phyloP scores from a whole-genome alignment of 2,888 invertebrate species.

The Germaria angustata region DNA sequence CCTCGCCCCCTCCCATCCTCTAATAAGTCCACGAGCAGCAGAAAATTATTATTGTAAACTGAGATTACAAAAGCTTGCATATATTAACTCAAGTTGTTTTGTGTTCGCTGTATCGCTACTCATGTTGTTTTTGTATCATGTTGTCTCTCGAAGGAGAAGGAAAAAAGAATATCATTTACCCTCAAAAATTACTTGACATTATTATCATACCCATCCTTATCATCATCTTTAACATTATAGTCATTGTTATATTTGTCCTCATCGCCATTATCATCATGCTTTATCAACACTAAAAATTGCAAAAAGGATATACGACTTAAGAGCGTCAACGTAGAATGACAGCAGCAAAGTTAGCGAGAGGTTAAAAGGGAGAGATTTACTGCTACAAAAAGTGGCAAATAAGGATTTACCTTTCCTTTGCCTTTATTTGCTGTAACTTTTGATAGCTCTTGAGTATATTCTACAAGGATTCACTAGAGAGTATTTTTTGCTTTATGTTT shows the following conservation, averaged over 20 bases:
- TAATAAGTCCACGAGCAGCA: constrained; percentile 12
- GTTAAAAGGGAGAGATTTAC: not conserved
- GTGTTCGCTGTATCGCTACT: constrained; percentile 5
- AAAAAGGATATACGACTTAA: constrained; percentile 23
- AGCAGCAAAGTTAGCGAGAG: not conserved
- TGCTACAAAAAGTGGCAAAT: constrained; percentile 21
- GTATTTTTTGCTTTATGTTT: constrained; percentile 4
- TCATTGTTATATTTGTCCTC: constrained; percentile 35
- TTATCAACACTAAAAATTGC: constrained; percentile 41
- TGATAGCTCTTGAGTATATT: constrained; percentile 31
- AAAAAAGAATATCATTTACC: constrained; percentile 52
- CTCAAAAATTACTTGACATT: constrained; percentile 65
- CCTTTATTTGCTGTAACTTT: constrained; percentile 21
- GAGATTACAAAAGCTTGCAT: constrained; percentile 65
- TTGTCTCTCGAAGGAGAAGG: constrained; percentile 3
- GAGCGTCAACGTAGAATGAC: constrained; percentile 9
- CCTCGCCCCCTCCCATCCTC: not conserved
- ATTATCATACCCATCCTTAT: constrained; percentile 53
- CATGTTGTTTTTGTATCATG: constrained; percentile 14
- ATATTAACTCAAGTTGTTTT: constrained; percentile 53
- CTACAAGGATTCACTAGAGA: constrained; percentile 32
- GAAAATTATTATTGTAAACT: constrained; percentile 53
- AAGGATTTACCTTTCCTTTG: constrained; percentile 53
- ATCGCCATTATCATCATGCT: constrained; percentile 31
- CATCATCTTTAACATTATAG: constrained; percentile 31